These are phyloP conservation scores for Caenorhabditis sp. DNA, from an alignment of 2,888 invertebrate species.

Conservation along the genomic window DNA sequence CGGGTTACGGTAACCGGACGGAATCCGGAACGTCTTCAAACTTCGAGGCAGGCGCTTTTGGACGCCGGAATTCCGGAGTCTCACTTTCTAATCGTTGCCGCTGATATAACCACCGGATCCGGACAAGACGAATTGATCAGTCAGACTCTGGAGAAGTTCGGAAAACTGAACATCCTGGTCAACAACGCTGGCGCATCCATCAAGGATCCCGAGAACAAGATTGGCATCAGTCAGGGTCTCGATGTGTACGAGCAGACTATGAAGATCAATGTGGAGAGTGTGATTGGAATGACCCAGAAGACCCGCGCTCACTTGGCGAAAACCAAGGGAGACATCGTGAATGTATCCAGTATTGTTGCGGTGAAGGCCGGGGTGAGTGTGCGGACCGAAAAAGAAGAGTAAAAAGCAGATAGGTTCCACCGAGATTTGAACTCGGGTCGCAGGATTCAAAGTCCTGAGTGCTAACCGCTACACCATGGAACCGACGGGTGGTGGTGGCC, in stretches of 20 bases:
- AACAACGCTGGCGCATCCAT: constrained; percentile 49
- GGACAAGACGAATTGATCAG: constrained; percentile 23
- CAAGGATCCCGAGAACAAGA: constrained; percentile 19
- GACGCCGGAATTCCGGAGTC: constrained; percentile 19
- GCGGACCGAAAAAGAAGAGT: neutral
- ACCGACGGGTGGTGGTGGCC: constrained; percentile 7
- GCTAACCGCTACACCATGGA: constrained; percentile 73
- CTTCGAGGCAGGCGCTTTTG: constrained; percentile 12
- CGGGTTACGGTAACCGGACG: constrained; percentile 32
- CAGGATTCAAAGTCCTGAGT: constrained; percentile 77
- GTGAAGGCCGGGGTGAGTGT: constrained; percentile 27
- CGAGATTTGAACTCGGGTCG: constrained; percentile 74
- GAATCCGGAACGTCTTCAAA: constrained; percentile 10
- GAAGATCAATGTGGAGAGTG: constrained; percentile 39
- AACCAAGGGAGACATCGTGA: constrained; percentile 63
- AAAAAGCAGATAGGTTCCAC: constrained; percentile 34
- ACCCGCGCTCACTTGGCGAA: constrained; percentile 51
- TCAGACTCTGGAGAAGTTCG: constrained; percentile 18
- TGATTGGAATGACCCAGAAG: constrained; percentile 39
- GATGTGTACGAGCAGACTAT: constrained; percentile 28
- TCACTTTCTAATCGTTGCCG: neutral
- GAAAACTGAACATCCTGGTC: constrained; percentile 25
- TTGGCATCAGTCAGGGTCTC: constrained; percentile 13
- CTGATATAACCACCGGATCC: neutral
- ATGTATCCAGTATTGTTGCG: constrained; percentile 58